Base-by-base conservation (phyloP, 2,113 vertebrate genomes). In the Pelecanoides urinatrix region DNA sequence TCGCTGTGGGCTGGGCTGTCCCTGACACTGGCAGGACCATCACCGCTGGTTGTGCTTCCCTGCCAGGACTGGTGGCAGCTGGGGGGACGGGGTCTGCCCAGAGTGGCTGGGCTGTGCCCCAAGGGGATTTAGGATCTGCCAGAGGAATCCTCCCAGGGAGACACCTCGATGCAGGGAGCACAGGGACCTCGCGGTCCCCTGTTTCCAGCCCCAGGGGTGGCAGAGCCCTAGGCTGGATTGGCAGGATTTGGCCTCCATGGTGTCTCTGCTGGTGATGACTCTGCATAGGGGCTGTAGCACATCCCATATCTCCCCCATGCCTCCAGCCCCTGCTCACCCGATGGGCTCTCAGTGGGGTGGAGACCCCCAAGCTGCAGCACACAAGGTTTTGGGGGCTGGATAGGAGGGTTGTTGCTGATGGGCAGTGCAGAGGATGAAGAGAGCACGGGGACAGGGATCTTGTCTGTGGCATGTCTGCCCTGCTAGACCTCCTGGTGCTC, bases 91-190 rank as follows among this genome's bases (percentile, higher is more conserved):
- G 22, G 23, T 13, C 52, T 70, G 61, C 61, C 20, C 0, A 8
- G 44, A 61, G 36, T 9, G 8, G 17, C 53, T 83, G 62, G 23
- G 34, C 55, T 71, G n/a, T 70, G 45, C 62, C 62, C 55, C 29
- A 17, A 4, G 11, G 42, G 63, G 13, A 61, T 87, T 78, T 53
- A 42, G 59, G 32, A 53, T 53, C 34, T 87, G 56, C 42, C 1
- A 2, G 65, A 52, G 15, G 44, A 73, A 29, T 29, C 27, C 13
- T 82, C 38, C 50, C 49, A 50, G 11, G 34, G 38, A 40, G 9
- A 9, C 21, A 45, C 9, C 9, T 53, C 0, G 0, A 22, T 29
- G 23, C 18, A 61, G 45, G 40, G 32, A 47, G 8, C 0, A 0
- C 32, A 20, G 61, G 27, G 42, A 81, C 20, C 13, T 55, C 34